Evolutionary conservation across 2,797 vertebrate genomes (phyloP).

Genomic region (Mallotus villosus): DNA sequence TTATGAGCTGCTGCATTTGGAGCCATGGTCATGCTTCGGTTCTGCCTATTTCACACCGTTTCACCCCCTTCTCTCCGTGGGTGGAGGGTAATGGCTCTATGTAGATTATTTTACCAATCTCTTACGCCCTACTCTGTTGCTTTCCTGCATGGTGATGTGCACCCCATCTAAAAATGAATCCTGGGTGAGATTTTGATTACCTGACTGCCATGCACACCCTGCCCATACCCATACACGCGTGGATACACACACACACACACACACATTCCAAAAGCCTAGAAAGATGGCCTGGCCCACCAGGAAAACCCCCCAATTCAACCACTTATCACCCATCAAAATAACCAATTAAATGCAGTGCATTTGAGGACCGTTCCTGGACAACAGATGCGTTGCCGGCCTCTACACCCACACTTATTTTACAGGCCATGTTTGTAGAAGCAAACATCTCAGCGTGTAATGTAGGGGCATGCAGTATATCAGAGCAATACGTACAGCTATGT

Average conservation of each 20-base stretch:
- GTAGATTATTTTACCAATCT: constrained; percentile 48
- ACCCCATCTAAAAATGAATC: constrained; percentile 60
- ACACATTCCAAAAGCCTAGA: neutral
- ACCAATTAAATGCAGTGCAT: constrained; percentile 49
- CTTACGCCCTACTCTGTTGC: constrained; percentile 41
- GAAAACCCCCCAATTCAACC: constrained; percentile 22
- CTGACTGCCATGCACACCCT: constrained; percentile 13
- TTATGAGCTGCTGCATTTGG: constrained; percentile 48
- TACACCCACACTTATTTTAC: constrained; percentile 42
- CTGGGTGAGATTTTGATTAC: constrained; percentile 30
- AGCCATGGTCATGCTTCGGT: constrained; percentile 23
- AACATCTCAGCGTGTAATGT: constrained; percentile 44
- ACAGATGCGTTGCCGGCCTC: constrained; percentile 19
- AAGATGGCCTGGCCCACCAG: constrained; percentile 10
- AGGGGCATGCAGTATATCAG: constrained; percentile 53
- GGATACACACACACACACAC: neutral
- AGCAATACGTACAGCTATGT: constrained; percentile 37
- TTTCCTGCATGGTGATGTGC: constrained; percentile 44
- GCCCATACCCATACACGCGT: neutral
- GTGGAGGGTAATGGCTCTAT: constrained; percentile 29
- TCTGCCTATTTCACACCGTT: constrained; percentile 38
- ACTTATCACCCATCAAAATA: constrained; percentile 47
- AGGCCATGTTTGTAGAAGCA: constrained; percentile 40
- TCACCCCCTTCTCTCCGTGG: constrained; percentile 1
- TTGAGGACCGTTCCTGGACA: constrained; percentile 14